Evolutionary conservation across 2,888 invertebrate genomes (phyloP), one percentile per base, ranked within the genome.

Genomic region (Diachrysia chrysitis): DNA sequence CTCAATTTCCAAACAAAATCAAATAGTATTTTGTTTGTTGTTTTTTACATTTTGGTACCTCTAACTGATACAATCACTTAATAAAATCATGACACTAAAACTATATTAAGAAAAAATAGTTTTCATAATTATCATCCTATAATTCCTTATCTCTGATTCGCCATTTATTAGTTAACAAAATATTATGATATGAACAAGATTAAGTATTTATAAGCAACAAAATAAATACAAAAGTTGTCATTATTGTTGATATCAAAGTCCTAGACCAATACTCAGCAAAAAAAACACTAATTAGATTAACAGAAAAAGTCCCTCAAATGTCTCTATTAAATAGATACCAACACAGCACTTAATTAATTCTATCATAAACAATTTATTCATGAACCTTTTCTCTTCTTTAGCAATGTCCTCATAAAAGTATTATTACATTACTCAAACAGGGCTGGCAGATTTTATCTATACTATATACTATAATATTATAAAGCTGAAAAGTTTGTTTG

Each of bases 301-400:
- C 32, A 14, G 25, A 63, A 60, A 64, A 76, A 42, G 35, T 12
- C 5, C 14, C n/a, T 21, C 1, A 9, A 48, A 46, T 58, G 71
- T 70, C 67, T 77, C 66, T 79, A 62, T 29, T 61, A 16, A 54
- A 21, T 61, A 16, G 51, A 21, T 42, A 51, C 46, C 60, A 71
- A 66, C 58, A 60, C 63, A 73, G 55, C 64, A 57, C 63, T 70
- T 82, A 83, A 84, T 84, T 83, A 80, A 84, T 83, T 70, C 70
- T 60, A 73, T 69, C 74, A 76, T 79, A 84, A 83, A 83, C 84
- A 79, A 84, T 81, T 84, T 84, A 84, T 84, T 84, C 81, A 82
- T 84, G 73, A 78, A 64, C 66, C 80, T 71, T 60, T 66, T 73
- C 66, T 71, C 61, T 81, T 71, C 66, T 70, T 69, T 66, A 58